Conservation (phyloP, 2,797 vertebrate genomes). For the Botia almorhae region DNA sequence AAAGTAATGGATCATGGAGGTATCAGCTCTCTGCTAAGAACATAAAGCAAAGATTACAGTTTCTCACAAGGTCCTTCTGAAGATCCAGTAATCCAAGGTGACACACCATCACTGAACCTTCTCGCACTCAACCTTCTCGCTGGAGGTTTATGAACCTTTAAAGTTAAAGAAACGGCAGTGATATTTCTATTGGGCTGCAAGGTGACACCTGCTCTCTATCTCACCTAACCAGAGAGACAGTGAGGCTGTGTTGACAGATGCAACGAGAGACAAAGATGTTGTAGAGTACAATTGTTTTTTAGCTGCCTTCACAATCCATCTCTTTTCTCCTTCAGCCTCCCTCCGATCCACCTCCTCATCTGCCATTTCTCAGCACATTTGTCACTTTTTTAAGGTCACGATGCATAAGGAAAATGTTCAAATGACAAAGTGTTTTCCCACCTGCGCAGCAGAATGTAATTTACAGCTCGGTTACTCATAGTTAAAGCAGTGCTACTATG, state of each 20-base stretch:
- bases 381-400: constrained; percentile 20
- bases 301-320: not conserved
- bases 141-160: constrained; percentile 46
- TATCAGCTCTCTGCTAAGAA: constrained; percentile 1
- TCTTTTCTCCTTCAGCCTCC: not conserved
- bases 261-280: not conserved
- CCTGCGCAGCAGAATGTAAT: no score
- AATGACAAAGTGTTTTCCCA: constrained; percentile 7
- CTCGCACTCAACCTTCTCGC: constrained; percentile 23
- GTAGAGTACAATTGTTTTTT: not conserved
- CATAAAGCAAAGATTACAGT: constrained; percentile 7
- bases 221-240: constrained; percentile 13
- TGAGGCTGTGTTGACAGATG: constrained; percentile 4
- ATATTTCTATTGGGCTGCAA: constrained; percentile 31
- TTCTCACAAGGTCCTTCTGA: constrained; percentile 29
- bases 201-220: constrained; percentile 20
- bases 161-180: constrained; percentile 39
- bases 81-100: constrained; percentile 24
- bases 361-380: constrained; percentile 1
- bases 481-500: not conserved
- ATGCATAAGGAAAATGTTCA: not conserved
- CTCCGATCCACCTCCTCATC: not conserved
- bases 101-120: no score
- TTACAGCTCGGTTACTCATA: not conserved
- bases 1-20: not conserved